These are phyloP conservation scores for Elegia similella DNA, from an alignment of 2,888 invertebrate genomes.

Conservation along the genomic window DNA sequence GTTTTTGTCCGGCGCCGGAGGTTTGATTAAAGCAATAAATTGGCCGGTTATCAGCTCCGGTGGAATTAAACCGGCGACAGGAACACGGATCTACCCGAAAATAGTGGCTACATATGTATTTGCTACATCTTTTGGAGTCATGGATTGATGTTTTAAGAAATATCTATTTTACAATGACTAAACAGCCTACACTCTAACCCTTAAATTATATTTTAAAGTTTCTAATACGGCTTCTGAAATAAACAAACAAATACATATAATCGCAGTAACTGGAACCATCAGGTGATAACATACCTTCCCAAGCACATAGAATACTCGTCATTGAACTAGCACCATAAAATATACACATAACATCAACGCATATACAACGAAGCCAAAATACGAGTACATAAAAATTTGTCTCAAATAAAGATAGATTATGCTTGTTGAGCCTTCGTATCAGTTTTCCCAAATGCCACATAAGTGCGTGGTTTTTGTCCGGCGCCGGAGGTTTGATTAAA, in stretches of 20 bases:
- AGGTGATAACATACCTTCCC: no score
- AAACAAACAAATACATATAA: no score
- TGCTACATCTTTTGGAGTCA: slow-evolving; percentile 10
- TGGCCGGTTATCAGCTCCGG: slow-evolving; percentile 60
- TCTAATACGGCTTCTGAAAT: no score
- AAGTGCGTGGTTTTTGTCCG: slow-evolving; percentile 65
- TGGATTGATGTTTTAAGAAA: neutral
- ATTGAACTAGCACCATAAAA: no score
- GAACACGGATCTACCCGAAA: slow-evolving; percentile 58
- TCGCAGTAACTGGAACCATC: no score
- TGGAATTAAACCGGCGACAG: slow-evolving; percentile 64
- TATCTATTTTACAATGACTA: neutral
- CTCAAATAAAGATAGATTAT: slow-evolving; percentile 5
- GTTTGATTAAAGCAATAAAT: slow-evolving; percentile 77
- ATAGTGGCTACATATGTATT: slow-evolving; percentile 39
- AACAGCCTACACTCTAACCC: no score
- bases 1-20: slow-evolving; percentile 66
- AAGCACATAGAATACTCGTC: no score
- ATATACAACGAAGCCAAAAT: no score
- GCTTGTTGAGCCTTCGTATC: slow-evolving; percentile 6
- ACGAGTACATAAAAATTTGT: no score
- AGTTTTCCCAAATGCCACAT: slow-evolving; percentile 44
- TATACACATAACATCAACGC: no score
- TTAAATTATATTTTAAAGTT: no score
- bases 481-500: slow-evolving; percentile 71